phyloP scores from a whole-genome alignment of 2,797 vertebrate genomes.

The Argentina silus region DNA sequence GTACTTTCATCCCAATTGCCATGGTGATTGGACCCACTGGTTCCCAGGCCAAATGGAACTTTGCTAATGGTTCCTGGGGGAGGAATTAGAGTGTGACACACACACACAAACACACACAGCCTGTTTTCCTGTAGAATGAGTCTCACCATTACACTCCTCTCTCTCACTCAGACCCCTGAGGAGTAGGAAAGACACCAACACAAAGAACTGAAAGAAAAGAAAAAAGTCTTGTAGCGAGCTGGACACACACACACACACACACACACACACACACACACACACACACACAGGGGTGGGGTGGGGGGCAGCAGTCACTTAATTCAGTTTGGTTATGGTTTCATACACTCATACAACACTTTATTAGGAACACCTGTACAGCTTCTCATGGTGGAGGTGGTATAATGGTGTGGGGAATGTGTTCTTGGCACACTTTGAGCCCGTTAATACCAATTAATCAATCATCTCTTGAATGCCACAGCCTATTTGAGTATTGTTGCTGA shows the following conservation, averaged over 20 bases:
- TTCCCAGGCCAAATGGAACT: conserved; percentile 35
- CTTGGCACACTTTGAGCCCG: too few species aligned
- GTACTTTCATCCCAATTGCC: background rate
- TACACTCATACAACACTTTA: too few species aligned
- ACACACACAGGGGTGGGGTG: background rate
- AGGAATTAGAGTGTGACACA: conserved; percentile 29
- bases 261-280: background rate
- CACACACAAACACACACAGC: background rate
- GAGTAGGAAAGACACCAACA: background rate
- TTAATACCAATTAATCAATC: too few species aligned
- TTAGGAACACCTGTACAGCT: too few species aligned
- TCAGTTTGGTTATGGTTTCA: background rate
- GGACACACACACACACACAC: background rate
- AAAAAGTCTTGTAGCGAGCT: background rate
- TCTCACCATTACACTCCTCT: background rate
- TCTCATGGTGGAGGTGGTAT: too few species aligned
- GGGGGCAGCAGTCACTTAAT: background rate
- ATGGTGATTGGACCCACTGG: background rate
- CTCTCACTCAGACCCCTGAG: background rate
- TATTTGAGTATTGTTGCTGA: too few species aligned
- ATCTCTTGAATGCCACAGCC: too few species aligned
- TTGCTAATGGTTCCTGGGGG: conserved; percentile 47
- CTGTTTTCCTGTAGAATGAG: background rate
- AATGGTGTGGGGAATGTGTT: too few species aligned
- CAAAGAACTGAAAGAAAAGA: background rate